A percentile compares a stretch with the other conserved stretches of the same genome.
phyloP scores from a whole-genome alignment of 2,797 vertebrate genomes.

The Neopelma chrysocephalum region DNA sequence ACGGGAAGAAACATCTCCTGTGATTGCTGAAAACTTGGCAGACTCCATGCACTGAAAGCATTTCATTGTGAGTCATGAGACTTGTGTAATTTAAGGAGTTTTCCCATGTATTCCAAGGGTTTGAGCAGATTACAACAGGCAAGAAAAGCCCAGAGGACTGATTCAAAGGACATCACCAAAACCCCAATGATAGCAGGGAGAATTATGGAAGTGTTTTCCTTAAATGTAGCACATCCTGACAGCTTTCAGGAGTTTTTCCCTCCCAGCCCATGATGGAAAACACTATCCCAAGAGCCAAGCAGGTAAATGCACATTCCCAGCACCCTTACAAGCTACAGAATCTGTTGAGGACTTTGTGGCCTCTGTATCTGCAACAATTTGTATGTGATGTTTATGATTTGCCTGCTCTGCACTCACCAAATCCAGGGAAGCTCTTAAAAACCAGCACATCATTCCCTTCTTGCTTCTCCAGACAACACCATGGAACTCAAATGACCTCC shows the following conservation, averaged over 20 bases:
- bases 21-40: neutral
- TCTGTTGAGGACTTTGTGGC: neutral
- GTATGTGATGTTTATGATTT: neutral
- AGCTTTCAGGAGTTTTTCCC: neutral
- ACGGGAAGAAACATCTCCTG: neutral
- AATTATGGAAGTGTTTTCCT: neutral
- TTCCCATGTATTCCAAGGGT: neutral
- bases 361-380: neutral
- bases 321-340: neutral
- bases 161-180: neutral
- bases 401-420: neutral
- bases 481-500: neutral
- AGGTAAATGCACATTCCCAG: neutral
- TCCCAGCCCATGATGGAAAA: neutral
- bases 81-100: neutral
- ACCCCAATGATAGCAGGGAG: neutral
- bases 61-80: rapidly evolving
- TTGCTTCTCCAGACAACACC: neutral
- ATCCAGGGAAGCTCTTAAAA: neutral
- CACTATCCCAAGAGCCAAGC: neutral
- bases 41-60: neutral
- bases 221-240: neutral
- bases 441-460: neutral
- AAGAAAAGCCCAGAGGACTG: neutral
- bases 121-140: neutral